Evolutionary conservation across 2,797 vertebrate species (phyloP).

Genomic region (Onychomys arenicola): DNA sequence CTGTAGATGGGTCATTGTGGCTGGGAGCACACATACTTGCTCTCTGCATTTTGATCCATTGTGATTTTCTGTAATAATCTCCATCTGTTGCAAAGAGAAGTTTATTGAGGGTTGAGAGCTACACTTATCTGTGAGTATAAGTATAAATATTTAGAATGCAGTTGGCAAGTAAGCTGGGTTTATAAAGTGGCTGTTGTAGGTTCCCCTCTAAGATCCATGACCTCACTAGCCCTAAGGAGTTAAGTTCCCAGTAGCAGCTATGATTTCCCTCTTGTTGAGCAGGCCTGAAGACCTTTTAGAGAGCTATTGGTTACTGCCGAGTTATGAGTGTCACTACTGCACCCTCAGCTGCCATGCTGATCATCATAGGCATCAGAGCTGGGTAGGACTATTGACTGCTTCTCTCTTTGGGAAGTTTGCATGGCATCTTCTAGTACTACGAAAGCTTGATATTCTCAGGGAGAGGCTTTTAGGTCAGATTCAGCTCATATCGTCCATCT

Average conservation of each 20-base stretch:
- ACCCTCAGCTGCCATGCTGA: not conserved
- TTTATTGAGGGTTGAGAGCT: not conserved
- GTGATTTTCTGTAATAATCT: not conserved
- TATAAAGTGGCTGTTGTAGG: not conserved
- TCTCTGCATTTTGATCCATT: not conserved
- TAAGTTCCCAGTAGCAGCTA: not conserved
- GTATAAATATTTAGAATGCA: not conserved
- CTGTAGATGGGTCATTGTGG: not conserved
- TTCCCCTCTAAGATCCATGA: not conserved
- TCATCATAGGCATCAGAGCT: not conserved
- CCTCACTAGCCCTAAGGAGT: not conserved
- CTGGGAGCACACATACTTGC: not conserved
- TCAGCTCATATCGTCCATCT: not conserved
- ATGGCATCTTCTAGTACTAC: not conserved
- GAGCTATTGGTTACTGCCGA: not conserved
- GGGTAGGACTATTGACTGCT: not conserved
- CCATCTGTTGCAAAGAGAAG: not conserved
- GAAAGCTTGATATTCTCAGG: not conserved
- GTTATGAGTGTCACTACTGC: not conserved
- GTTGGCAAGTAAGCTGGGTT: not conserved
- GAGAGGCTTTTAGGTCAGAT: not conserved
- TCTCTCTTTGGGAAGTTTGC: not conserved
- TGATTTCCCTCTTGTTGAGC: not conserved
- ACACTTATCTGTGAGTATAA: not conserved
- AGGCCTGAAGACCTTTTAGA: not conserved